phyloP scores from a whole-genome alignment of 30 jellyfish, hydroid and myxozoan species.

The Cassiopea xamachana region DNA sequence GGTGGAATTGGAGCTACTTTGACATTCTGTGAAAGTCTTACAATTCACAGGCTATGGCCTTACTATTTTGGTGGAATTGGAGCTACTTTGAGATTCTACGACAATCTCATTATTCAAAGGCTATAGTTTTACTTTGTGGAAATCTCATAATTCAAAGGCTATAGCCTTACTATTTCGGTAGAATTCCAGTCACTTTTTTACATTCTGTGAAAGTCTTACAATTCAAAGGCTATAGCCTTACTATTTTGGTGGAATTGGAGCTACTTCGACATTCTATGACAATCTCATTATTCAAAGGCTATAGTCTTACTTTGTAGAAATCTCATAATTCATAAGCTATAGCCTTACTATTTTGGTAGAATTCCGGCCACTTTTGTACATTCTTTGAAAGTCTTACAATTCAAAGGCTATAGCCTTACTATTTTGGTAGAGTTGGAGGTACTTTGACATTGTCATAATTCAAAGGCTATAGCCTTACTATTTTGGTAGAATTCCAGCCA shows the following conservation, averaged over 20 bases:
- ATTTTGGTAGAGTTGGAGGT: no score
- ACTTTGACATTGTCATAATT: no score
- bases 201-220: not conserved
- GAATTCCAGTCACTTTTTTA: no score
- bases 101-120: no score
- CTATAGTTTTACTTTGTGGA: no score
- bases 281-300: not conserved
- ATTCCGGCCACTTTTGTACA: not conserved
- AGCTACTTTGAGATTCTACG: no score
- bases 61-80: not conserved
- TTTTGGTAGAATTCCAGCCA: not conserved
- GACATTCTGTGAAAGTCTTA: not conserved
- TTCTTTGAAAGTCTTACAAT: not conserved
- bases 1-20: not conserved
- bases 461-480: conserved; percentile 12
- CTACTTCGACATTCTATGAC: no score
- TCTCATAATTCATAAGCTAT: not conserved
- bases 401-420: not conserved
- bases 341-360: not conserved
- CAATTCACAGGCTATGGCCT: conserved; percentile 1
- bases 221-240: not conserved
- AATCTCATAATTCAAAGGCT: no score
- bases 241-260: not conserved
- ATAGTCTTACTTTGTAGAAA: not conserved
- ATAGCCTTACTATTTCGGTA: no score